phyloP scores from a whole-genome alignment of 2,797 vertebrate species.

The Platalea minor region DNA sequence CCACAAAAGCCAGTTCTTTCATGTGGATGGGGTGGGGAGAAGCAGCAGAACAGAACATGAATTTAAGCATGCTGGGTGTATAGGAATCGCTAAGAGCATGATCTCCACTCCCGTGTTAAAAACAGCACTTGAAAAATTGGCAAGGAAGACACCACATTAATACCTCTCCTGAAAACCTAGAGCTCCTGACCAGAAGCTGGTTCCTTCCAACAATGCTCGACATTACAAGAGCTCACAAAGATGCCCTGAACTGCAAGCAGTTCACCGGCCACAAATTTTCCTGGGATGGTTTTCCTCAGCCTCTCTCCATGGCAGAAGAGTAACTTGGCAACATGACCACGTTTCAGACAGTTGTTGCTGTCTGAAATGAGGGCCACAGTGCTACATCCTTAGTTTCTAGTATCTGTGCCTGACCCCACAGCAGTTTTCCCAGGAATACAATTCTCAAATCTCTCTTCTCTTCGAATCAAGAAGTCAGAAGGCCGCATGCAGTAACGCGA shows the following conservation, averaged over 20 bases:
- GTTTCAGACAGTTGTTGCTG: neutral
- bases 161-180: neutral
- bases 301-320: neutral
- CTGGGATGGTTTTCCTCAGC: neutral
- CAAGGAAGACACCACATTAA: neutral
- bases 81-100: neutral
- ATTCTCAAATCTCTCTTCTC: neutral
- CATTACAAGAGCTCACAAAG: neutral
- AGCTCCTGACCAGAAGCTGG: neutral
- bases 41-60: neutral
- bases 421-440: neutral
- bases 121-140: neutral
- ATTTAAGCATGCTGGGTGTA: neutral
- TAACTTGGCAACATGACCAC: neutral
- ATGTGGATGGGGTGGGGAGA: neutral
- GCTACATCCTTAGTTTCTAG: neutral
- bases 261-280: neutral
- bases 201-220: neutral
- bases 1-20: neutral
- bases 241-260: neutral
- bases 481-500: rapidly evolving
- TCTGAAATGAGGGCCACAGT: neutral
- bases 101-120: neutral
- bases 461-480: neutral
- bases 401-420: neutral